Evolutionary conservation across 1,140 invertebrate genomes (phyloP).

Genomic region (Euwallacea fornicatus): DNA sequence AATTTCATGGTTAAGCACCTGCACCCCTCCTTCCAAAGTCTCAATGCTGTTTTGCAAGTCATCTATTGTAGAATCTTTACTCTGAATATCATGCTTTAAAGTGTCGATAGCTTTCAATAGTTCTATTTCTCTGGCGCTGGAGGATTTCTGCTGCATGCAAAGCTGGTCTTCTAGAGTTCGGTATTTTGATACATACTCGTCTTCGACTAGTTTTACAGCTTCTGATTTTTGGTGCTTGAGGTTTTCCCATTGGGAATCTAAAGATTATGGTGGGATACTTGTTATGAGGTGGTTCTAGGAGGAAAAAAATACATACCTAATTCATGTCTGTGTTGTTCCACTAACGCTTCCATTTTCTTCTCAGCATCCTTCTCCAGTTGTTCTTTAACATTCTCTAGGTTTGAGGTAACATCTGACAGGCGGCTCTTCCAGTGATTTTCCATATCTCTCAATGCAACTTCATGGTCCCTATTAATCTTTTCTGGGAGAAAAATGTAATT

Average conservation of each 20-base stretch:
- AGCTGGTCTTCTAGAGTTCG: conserved; percentile 55
- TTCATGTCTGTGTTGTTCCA: conserved; percentile 53
- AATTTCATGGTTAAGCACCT: conserved; percentile 53
- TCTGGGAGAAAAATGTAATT: conserved; percentile 43
- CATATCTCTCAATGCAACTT: conserved; percentile 51
- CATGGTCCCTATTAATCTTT: conserved; percentile 51
- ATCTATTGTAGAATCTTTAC: conserved; percentile 50
- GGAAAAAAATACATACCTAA: conserved; percentile 50
- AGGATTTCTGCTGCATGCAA: conserved; percentile 51
- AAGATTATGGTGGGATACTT: conserved; percentile 22
- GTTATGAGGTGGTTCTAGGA: background rate
- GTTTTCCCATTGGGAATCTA: conserved; percentile 59
- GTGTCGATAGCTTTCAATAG: conserved; percentile 51
- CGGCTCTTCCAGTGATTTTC: conserved; percentile 54
- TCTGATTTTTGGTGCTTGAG: conserved; percentile 59
- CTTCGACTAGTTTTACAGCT: conserved; percentile 56
- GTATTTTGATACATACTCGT: conserved; percentile 58
- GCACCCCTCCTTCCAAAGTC: conserved; percentile 52
- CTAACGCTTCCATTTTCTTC: conserved; percentile 51
- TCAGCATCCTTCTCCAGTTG: conserved; percentile 56
- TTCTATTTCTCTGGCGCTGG: conserved; percentile 49
- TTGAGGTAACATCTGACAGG: conserved; percentile 50
- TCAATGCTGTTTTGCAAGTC: conserved; percentile 53
- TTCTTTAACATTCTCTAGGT: conserved; percentile 56
- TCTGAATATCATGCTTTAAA: conserved; percentile 50